phyloP scores from a whole-genome alignment of 2,888 invertebrate genomes.

The Trachelus troglodyta region DNA sequence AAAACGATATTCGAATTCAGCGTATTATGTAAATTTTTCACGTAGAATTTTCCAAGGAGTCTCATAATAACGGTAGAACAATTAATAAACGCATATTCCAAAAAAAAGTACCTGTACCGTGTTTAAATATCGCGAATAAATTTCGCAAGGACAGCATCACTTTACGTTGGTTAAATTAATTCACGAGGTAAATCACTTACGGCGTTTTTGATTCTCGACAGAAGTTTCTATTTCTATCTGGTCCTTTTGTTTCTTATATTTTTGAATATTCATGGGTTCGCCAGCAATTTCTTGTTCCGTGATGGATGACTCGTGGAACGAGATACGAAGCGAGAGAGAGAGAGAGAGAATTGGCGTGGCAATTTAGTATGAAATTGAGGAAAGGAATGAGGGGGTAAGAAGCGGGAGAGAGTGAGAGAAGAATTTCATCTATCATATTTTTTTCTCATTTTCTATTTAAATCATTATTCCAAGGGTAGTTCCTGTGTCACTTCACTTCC shows the following conservation, averaged over 20 bases:
- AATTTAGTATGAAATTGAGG: not conserved
- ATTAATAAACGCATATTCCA: conserved; percentile 21
- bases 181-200: not conserved
- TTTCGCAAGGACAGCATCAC: not conserved
- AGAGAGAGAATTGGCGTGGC: conserved; percentile 28
- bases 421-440: conserved; percentile 44
- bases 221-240: conserved; percentile 12
- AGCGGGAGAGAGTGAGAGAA: conserved; percentile 27
- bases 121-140: too few relatives aligned
- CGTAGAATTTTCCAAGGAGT: conserved; percentile 20
- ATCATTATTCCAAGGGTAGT: not conserved
- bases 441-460: conserved; percentile 22
- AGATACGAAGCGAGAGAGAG: conserved; percentile 26
- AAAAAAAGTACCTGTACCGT: too few relatives aligned
- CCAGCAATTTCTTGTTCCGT: conserved; percentile 43
- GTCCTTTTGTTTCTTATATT: conserved; percentile 32
- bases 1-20: not conserved
- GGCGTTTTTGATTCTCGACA: not conserved
- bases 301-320: conserved; percentile 43
- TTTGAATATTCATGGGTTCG: conserved; percentile 49
- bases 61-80: conserved; percentile 20
- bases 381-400: too few relatives aligned
- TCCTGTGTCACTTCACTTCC: too few relatives aligned
- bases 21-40: conserved; percentile 31
- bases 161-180: not conserved